Base-by-base conservation (phyloP, 2,888 invertebrate genomes). In the Alentia gelatinosa region DNA sequence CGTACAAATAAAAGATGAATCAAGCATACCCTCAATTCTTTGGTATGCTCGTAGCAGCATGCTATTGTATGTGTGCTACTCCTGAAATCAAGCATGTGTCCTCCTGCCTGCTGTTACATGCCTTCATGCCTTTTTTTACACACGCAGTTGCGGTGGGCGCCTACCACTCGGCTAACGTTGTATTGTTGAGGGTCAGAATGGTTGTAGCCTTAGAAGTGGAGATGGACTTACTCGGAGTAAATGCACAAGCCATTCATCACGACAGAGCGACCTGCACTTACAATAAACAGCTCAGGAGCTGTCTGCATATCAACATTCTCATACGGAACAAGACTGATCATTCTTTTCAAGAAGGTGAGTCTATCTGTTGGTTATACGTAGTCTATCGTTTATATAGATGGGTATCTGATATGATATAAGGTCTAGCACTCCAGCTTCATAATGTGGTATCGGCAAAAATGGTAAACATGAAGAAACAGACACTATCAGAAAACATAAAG, bases 81-180 rank as follows among this genome's bases (percentile, higher is more conserved):
- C n/a, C n/a, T n/a, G n/a, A n/a, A n/a, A n/a, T n/a, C n/a, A n/a
- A n/a, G n/a, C n/a, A n/a, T n/a, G n/a, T n/a, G n/a, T n/a, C n/a
- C n/a, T n/a, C n/a, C n/a, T n/a, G 23, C 50, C 50, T 50, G 23
- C 12, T 15, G 23, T 15, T 50, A 50, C 12, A 15, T 12, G 12
- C 23, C 50, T 47, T 47, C 47, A 7, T 47, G 47, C 19, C 19
- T 33, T 79, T 33, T 79, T 33, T 79, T 79, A 79, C 23, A 9
- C 3, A 7, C 33, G 5, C 83, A 83, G 83, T 90, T n/a, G 42
- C 56, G 9, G 90, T 90, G 5, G 90, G 90, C 12, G 83, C 83
- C 23, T 90, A 83, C 50, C 30, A 19, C n/a, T 83, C 83, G 0
- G 83, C 39, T 35, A 0, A 33, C 19, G 90, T 37, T 15, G 83